Evolutionary conservation across 2,888 invertebrate genomes (phyloP).

Genomic region (Polyommatus iphigenia): DNA sequence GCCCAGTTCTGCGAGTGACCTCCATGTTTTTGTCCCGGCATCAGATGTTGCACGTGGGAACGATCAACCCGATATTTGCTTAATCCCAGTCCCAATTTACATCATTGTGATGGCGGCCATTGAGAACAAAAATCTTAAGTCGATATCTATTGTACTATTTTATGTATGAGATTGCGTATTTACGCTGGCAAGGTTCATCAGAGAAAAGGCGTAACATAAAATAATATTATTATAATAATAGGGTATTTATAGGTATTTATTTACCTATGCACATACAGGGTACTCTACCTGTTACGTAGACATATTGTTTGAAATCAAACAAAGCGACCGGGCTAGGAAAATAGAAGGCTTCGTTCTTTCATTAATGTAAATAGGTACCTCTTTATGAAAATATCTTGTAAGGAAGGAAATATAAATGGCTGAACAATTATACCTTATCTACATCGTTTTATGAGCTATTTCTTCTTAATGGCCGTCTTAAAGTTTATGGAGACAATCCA

Average conservation of each 20-base stretch:
- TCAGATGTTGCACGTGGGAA: slow-evolving; percentile 76
- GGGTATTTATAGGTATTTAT: too few species aligned
- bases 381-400: slow-evolving; percentile 15
- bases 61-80: slow-evolving; percentile 54
- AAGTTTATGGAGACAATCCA: slow-evolving; percentile 29
- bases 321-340: neutral
- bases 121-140: neutral
- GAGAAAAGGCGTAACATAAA: neutral
- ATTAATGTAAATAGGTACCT: neutral
- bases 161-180: neutral
- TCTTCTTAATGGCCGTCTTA: slow-evolving; percentile 23
- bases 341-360: neutral
- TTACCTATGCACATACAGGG: too few species aligned
- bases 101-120: neutral
- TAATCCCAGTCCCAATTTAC: slow-evolving; percentile 9
- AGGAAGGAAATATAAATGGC: slow-evolving; percentile 28
- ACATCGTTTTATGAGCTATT: slow-evolving; percentile 28
- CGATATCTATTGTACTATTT: neutral
- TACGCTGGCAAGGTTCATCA: neutral
- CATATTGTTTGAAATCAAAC: neutral
- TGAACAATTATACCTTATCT: slow-evolving; percentile 25
- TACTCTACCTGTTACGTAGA: too few species aligned
- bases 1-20: slow-evolving; percentile 75
- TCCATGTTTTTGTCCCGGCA: slow-evolving; percentile 63
- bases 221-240: neutral